These are phyloP conservation scores for Sphaerophoria taeniata DNA, from an alignment of 2,888 invertebrate genomes.

Conservation along the genomic window DNA sequence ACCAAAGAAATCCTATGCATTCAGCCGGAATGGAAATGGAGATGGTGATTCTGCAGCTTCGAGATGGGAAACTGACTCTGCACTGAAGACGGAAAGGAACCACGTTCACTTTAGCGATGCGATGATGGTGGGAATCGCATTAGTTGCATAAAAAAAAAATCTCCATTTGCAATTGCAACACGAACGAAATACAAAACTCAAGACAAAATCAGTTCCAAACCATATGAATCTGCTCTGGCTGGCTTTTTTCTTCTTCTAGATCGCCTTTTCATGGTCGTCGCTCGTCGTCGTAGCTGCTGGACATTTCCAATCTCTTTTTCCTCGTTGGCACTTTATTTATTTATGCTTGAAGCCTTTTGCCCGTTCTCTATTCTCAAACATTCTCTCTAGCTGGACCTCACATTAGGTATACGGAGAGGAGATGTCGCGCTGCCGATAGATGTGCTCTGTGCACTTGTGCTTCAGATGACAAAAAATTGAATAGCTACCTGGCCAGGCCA, in stretches of 20 bases:
- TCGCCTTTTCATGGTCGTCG: constrained; percentile 36
- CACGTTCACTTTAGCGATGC: constrained; percentile 5
- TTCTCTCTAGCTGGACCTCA: constrained; percentile 49
- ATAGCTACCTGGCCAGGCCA: constrained; percentile 32
- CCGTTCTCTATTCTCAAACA: constrained; percentile 37
- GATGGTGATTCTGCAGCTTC: background rate
- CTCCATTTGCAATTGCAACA: constrained; percentile 54
- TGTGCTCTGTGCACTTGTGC: constrained; percentile 56
- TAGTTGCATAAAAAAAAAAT: constrained; percentile 46
- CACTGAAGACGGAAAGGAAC: background rate
- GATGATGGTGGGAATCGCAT: constrained; percentile 67
- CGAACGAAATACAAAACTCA: constrained; percentile 7
- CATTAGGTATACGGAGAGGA: background rate
- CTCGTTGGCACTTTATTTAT: constrained; percentile 70
- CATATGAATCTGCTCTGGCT: constrained; percentile 1
- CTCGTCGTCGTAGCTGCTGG: constrained; percentile 44
- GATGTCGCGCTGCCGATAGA: constrained; percentile 53
- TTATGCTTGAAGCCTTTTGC: constrained; percentile 57
- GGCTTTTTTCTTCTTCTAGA: background rate
- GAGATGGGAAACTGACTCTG: constrained; percentile 8
- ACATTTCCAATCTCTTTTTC: constrained; percentile 58
- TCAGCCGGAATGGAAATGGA: constrained; percentile 22
- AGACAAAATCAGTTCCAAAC: constrained; percentile 19
- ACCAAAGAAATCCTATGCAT: constrained; percentile 23
- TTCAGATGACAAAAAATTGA: constrained; percentile 5